A percentile compares a stretch with the other conserved stretches of the same genome.
Evolutionary conservation across 2,888 invertebrate species (phyloP).

Genomic region (Sminthurides aquaticus): DNA sequence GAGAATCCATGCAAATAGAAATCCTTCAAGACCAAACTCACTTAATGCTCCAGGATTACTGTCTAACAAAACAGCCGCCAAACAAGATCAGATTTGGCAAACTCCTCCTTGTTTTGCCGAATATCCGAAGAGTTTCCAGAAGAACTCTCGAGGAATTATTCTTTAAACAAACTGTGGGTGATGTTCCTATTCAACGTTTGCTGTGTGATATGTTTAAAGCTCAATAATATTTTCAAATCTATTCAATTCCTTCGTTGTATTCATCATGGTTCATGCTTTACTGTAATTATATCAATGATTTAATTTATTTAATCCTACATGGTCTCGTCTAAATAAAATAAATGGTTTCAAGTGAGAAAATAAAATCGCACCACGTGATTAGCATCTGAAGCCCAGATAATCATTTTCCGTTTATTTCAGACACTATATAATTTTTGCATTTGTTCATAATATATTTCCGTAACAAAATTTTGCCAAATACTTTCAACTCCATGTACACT

Average conservation of each 20-base stretch:
- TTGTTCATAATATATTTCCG: too few relatives aligned
- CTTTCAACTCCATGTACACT: too few relatives aligned
- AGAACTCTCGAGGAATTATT: conserved; percentile 60
- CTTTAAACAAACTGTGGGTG: conserved; percentile 69
- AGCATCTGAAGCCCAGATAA: too few relatives aligned
- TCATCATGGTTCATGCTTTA: too few relatives aligned
- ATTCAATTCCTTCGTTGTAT: background rate
- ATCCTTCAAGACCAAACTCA: conserved; percentile 72
- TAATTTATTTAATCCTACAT: too few relatives aligned
- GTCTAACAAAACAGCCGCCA: conserved; percentile 40
- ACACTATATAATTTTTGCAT: too few relatives aligned
- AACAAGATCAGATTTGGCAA: conserved; percentile 61
- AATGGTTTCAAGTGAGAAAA: too few relatives aligned
- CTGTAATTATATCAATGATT: too few relatives aligned
- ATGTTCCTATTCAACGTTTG: conserved; percentile 63
- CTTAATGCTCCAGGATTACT: conserved; percentile 57
- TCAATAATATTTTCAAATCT: background rate
- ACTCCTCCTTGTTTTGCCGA: conserved; percentile 64
- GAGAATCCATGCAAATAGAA: conserved; percentile 55
- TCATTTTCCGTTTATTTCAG: too few relatives aligned
- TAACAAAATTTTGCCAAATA: too few relatives aligned
- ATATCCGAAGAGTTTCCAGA: conserved; percentile 54
- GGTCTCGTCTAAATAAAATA: too few relatives aligned
- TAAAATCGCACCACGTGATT: too few relatives aligned
- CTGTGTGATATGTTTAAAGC: conserved; percentile 55